Conservation (phyloP, 2,113 vertebrate species). For the Microtus richardsoni region DNA sequence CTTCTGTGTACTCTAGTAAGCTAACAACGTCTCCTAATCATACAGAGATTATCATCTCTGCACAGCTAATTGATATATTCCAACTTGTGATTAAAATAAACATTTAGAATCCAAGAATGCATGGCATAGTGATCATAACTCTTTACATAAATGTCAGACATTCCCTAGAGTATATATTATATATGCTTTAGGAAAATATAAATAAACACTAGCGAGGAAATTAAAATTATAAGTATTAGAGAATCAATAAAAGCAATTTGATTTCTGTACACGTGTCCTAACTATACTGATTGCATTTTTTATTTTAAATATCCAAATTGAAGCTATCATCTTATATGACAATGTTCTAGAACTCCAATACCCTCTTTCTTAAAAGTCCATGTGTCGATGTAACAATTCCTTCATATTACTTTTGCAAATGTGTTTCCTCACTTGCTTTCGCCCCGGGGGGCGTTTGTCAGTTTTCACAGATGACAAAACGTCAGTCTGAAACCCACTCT, state of each 20-base stretch:
- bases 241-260: constrained; percentile 32
- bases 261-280: background rate
- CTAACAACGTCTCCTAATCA: background rate
- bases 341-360: background rate
- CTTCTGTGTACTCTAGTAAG: background rate
- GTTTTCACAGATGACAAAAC: constrained; percentile 45
- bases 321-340: background rate
- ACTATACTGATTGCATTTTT: background rate
- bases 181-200: background rate
- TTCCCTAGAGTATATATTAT: background rate
- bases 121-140: background rate
- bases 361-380: constrained; percentile 42
- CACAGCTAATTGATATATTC: background rate
- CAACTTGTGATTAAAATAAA: constrained; percentile 14
- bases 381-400: background rate
- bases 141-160: background rate
- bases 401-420: constrained; percentile 31
- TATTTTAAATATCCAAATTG: background rate
- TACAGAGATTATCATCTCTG: background rate
- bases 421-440: constrained; percentile 35
- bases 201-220: background rate
- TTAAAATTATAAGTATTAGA: background rate
- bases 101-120: background rate
- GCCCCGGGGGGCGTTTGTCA: background rate
- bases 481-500: constrained; percentile 48